phyloP scores from a whole-genome alignment of 2,888 invertebrate genomes.

The Labia minor region DNA sequence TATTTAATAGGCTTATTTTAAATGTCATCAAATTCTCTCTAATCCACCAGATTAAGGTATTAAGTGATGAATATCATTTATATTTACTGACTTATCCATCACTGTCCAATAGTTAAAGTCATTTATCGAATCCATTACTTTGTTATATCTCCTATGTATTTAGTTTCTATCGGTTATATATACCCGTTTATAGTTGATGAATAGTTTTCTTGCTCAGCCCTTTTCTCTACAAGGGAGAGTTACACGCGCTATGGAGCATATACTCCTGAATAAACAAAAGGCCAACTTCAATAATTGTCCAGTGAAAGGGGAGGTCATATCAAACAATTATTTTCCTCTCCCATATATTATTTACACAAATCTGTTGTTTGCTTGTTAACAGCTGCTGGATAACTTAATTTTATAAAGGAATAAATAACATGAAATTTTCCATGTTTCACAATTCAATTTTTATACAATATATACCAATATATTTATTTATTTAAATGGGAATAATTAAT shows the following conservation, averaged over 20 bases:
- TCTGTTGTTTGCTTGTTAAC: background rate
- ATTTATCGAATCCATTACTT: conserved; percentile 1
- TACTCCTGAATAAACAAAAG: background rate
- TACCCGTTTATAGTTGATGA: background rate
- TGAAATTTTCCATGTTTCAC: too few species aligned
- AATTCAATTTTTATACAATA: too few species aligned
- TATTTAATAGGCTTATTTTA: background rate
- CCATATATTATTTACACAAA: background rate
- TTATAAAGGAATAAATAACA: too few species aligned
- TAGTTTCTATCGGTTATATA: background rate
- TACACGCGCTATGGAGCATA: background rate
- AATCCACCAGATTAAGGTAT: background rate
- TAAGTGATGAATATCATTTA: background rate
- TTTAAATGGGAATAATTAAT: too few species aligned
- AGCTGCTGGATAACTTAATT: background rate
- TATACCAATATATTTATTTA: too few species aligned
- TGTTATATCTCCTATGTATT: background rate
- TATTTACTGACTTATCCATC: background rate
- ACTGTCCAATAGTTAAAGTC: conserved; percentile 1
- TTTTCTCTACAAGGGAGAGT: background rate
- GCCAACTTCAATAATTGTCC: background rate
- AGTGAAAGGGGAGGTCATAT: background rate
- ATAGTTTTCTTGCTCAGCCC: background rate
- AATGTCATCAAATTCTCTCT: background rate
- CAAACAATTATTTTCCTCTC: too few species aligned